phyloP scores from a whole-genome alignment of 2,888 invertebrate genomes.

The Ecliptopera silaceata region DNA sequence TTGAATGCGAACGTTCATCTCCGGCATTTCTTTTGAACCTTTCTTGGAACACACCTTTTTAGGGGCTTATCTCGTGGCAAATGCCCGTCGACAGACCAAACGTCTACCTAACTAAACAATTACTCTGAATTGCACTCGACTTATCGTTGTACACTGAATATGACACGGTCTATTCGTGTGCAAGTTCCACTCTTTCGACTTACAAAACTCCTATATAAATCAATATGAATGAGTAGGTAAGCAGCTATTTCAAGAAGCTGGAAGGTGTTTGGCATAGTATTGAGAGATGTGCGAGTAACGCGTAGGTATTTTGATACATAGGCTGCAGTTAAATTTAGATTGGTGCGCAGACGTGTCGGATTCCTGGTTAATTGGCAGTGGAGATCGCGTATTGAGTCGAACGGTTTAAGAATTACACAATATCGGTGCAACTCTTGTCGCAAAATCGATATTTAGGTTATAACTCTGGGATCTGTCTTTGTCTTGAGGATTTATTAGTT shows the following conservation, averaged over 20 bases:
- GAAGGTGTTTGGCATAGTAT: slow-evolving; percentile 83
- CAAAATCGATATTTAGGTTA: slow-evolving; percentile 10
- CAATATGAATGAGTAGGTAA: slow-evolving; percentile 71
- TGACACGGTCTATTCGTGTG: slow-evolving; percentile 45
- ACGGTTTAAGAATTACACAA: slow-evolving; percentile 36
- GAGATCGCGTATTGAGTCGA: slow-evolving; percentile 68
- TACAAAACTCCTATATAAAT: slow-evolving; percentile 63
- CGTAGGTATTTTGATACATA: slow-evolving; percentile 83
- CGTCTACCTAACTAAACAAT: slow-evolving; percentile 46
- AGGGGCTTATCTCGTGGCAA: slow-evolving; percentile 47
- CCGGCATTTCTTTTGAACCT: slow-evolving; percentile 67
- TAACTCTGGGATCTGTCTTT: slow-evolving; percentile 20
- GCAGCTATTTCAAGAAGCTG: slow-evolving; percentile 78
- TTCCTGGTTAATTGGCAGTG: slow-evolving; percentile 81
- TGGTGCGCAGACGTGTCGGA: slow-evolving; percentile 81
- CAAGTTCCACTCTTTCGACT: slow-evolving; percentile 45
- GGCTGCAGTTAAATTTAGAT: slow-evolving; percentile 83
- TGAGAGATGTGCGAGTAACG: slow-evolving; percentile 81
- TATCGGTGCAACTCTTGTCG: slow-evolving; percentile 12
- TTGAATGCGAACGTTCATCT: slow-evolving; percentile 66
- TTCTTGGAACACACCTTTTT: slow-evolving; percentile 68
- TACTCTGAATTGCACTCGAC: slow-evolving; percentile 38
- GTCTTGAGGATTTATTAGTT: slow-evolving; percentile 40
- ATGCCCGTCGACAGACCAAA: slow-evolving; percentile 46
- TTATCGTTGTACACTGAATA: slow-evolving; percentile 35